Conservation (phyloP, 37 sponge, comb jelly and placozoan species). For the Sycon ciliatum region DNA sequence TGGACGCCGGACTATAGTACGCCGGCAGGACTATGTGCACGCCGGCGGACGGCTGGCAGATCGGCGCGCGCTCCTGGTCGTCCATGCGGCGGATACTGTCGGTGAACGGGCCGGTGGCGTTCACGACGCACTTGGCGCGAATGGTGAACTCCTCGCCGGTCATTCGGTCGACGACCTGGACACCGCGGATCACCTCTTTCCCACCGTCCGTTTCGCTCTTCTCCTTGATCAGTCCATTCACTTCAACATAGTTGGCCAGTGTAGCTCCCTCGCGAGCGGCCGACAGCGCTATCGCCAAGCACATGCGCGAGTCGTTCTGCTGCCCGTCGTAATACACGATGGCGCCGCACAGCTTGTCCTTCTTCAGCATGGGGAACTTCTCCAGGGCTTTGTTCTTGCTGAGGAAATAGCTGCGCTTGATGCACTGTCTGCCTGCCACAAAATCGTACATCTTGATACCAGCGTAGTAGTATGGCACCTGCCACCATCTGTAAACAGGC, state of each 20-base stretch:
- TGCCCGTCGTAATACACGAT: slow-evolving; percentile 96
- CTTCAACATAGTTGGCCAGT: slow-evolving; percentile 82
- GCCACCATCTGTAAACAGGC: slow-evolving; percentile 98
- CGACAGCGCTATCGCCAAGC: slow-evolving; percentile 76
- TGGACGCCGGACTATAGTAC: slow-evolving; percentile 79
- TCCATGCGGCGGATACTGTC: slow-evolving; percentile 85
- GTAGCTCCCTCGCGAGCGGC: slow-evolving; percentile 85
- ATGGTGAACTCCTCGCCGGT: slow-evolving; percentile 78
- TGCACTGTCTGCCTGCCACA: slow-evolving; percentile 68
- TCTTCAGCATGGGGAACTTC: slow-evolving; percentile 92
- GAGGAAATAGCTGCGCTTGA: slow-evolving; percentile 75
- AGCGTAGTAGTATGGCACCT: slow-evolving; percentile 88
- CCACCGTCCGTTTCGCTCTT: not conserved
- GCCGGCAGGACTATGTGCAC: slow-evolving; percentile 87
- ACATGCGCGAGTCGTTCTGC: slow-evolving; percentile 98
- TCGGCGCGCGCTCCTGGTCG: slow-evolving; percentile 41
- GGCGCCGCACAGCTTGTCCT: slow-evolving; percentile 65
- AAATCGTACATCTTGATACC: slow-evolving; percentile 96
- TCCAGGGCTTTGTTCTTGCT: slow-evolving; percentile 79
- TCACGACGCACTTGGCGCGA: slow-evolving; percentile 84
- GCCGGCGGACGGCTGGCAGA: slow-evolving; percentile 80
- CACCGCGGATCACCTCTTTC: slow-evolving; percentile 61
- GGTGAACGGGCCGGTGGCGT: slow-evolving; percentile 95
- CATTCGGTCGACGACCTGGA: slow-evolving; percentile 56
- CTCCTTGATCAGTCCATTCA: slow-evolving; percentile 38